A percentile compares a stretch with the other conserved stretches of the same genome.
These are phyloP conservation scores for Loxodonta africana DNA, from an alignment of 2,113 vertebrate genomes.

Conservation along the genomic window DNA sequence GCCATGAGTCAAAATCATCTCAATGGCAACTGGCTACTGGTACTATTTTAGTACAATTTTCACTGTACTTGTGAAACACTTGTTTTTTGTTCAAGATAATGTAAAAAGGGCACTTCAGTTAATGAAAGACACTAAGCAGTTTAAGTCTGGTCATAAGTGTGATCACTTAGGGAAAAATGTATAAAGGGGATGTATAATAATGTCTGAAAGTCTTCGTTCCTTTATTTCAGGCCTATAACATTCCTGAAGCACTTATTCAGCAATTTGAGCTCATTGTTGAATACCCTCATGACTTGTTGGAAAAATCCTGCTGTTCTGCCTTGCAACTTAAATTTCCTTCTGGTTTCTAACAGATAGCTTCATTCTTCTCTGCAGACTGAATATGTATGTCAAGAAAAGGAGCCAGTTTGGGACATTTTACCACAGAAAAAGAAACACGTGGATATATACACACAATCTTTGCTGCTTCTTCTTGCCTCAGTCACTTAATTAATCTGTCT, in stretches of 20 bases:
- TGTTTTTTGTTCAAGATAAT: background rate
- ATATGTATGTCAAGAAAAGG: background rate
- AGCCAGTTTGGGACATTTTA: background rate
- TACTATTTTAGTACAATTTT: background rate
- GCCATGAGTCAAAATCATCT: no score
- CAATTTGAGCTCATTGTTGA: background rate
- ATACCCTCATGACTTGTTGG: background rate
- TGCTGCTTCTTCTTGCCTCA: background rate
- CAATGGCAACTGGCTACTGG: no score
- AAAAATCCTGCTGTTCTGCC: background rate
- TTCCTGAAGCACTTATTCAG: background rate
- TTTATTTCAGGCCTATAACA: background rate
- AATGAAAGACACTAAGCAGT: background rate
- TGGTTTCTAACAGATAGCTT: background rate
- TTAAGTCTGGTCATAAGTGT: background rate
- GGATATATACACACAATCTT: background rate
- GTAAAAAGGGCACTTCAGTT: background rate
- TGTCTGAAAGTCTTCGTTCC: background rate
- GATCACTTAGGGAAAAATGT: background rate
- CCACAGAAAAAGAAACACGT: background rate
- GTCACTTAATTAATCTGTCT: background rate
- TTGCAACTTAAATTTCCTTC: background rate
- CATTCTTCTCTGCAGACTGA: background rate
- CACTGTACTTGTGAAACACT: background rate
- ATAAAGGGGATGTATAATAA: background rate